A percentile compares a stretch with the other conserved stretches of the same genome.
phyloP scores from a whole-genome alignment of 2,888 invertebrate genomes.

The Lycaena phlaeas region DNA sequence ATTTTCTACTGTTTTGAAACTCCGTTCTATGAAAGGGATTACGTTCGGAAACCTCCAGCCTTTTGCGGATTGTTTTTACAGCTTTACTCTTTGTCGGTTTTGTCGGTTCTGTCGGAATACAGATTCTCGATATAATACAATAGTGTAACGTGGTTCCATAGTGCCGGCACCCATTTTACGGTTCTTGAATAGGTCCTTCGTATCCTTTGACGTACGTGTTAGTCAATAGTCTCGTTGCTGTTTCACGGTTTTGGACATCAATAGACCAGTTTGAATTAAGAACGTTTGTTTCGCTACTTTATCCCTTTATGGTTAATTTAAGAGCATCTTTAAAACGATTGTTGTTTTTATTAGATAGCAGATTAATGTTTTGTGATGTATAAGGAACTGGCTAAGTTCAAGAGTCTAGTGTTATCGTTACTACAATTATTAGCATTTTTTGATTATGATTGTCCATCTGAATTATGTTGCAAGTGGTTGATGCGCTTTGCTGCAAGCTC shows the following conservation, averaged over 20 bases:
- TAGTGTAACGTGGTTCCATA: constrained; percentile 31
- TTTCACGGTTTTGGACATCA: constrained; percentile 50
- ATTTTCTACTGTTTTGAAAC: constrained; percentile 69
- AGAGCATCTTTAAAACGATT: too few species aligned
- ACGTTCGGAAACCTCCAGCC: constrained; percentile 40
- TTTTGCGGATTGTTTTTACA: constrained; percentile 66
- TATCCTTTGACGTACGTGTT: constrained; percentile 57
- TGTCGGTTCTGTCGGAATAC: too few species aligned
- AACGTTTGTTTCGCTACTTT: constrained; percentile 26
- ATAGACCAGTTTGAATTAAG: constrained; percentile 33
- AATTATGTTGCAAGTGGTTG: too few species aligned
- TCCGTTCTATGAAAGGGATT: constrained; percentile 63
- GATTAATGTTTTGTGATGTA: background rate
- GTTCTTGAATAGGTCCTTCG: constrained; percentile 40
- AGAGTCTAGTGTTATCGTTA: too few species aligned
- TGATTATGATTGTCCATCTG: too few species aligned
- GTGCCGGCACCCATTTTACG: constrained; percentile 45
- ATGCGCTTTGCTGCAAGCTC: too few species aligned
- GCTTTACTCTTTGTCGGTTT: constrained; percentile 68
- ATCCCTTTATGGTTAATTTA: constrained; percentile 19
- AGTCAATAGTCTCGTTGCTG: constrained; percentile 55
- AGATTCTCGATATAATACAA: constrained; percentile 39
- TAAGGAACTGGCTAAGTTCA: too few species aligned
- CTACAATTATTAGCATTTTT: too few species aligned
- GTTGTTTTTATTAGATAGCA: too few species aligned